Evolutionary conservation across 2,888 invertebrate genomes (phyloP), one percentile per base, ranked within the genome.

Genomic region (Tortrix viridana): DNA sequence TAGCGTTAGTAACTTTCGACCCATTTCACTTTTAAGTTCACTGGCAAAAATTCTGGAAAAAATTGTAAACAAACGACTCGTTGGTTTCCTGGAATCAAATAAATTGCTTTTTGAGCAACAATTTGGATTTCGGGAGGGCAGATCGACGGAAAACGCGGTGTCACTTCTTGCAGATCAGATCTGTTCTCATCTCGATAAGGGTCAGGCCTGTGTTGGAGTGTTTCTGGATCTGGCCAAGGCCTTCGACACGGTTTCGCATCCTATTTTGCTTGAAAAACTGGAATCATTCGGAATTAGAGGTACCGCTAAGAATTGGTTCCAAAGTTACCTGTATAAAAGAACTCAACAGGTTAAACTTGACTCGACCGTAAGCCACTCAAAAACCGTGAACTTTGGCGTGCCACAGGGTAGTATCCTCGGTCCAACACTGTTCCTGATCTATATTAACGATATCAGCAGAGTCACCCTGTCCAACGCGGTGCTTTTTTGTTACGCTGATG

Each of bases 211-310:
- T 26, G 20, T 66, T 14, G 59, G 63, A 0, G 19, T 67, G 6
- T 66, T 66, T 19, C 38, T 67, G 4, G 67, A 67, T 14, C 53
- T 69, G 5, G 61, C 60, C 3, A 66, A 65, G 37, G 67, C 67
- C 1, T 69, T 67, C 38, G 65, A 38, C 38, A 38, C 38, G 12
- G 38, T 38, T 3, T 38, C 38, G 3, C 4, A 7, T 14, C 38
- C 38, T 12, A 50, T 50, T 32, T 16, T 50, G 16, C 32, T 50
- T 7, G 18, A 18, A 18, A 50, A 37, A 12, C 32, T 50, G 18
- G 50, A 50, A n/a, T n/a, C n/a, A n/a, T n/a, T n/a, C n/a, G n/a
- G n/a, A n/a, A n/a, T n/a, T n/a, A n/a, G n/a, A n/a, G n/a, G n/a
- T n/a, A n/a, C n/a, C n/a, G n/a, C n/a, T n/a, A n/a, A n/a, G n/a